Base-by-base conservation (phyloP, 2,113 vertebrate species). In the Verasper variegatus region DNA sequence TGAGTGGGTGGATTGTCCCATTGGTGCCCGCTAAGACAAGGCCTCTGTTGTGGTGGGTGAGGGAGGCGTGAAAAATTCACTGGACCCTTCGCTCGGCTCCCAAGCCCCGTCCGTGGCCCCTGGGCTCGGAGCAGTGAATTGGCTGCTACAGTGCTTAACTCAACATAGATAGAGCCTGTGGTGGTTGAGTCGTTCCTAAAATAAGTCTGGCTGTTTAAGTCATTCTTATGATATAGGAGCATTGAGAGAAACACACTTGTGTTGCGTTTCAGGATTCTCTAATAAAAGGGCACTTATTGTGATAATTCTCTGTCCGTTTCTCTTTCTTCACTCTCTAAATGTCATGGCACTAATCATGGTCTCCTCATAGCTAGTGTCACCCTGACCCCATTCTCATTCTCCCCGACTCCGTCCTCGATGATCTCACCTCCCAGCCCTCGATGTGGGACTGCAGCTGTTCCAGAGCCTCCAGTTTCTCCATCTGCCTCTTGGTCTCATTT, bases 401-500 rank as follows among this genome's bases (percentile, higher is more conserved):
- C 42, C 6, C 12, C 45, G 3, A 4, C 49, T 60, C 58, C 17
- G 60, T 23, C 17, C 11, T 56, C 47, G 56, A 40, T 2, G 23
- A 37, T 52, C 95, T 63, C 91, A 99, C 98, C 97, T 99, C 98
- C 98, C 98, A 99, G 88, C 98, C 98, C 90, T 99, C 98, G 1
- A 99, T 99, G 93, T 97, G 97, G 0, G 97, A 98, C 94, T 99
- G 98, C 73, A 99, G 91, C 88, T 99, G 97, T 78, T 99, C 97
- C 56, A 99, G 93, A 11, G 96, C 97, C 87, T 99, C 98, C 87
- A 99, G 92, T 86, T 98, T 98, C 91, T 99, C 98, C 98, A 99
- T 99, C 92, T 98, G 97, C 82, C 98, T 95, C 94, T 99, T 99
- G 87, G 98, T 98, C 94, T 99, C 98, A 0, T 99, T 99, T 94